Evolutionary conservation across 2,113 vertebrate species (phyloP), one percentile per base, ranked within the genome.

Genomic region (Catharus minimus): DNA sequence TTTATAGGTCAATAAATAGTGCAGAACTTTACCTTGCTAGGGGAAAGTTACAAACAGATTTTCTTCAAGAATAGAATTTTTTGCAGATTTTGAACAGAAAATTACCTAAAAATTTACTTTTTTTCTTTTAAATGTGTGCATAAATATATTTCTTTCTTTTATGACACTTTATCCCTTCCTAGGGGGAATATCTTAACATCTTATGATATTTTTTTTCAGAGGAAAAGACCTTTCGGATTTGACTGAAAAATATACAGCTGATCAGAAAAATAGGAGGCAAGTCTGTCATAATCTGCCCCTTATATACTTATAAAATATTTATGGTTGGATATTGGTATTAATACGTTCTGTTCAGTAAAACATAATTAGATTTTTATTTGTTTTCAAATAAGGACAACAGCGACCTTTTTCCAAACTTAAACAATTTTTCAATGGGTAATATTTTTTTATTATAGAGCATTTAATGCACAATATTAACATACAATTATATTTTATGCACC

Each of bases 241-340:
- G 69, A 83, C 26, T 83, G 86, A 94, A 87, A 72, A 76, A 87
- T 91, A 92, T 67, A 67, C 90, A 78, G 61, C 44, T 74, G 33
- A 65, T 33, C 79, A 91, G 89, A 91, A 95, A 87, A 96, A 95
- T 55, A 95, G 95, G 46, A 97, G 93, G 95, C 49, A 86, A 97
- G 94, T 30, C 83, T 95, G 62, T 55, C 21, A 71, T 52, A 58
- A 58, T 53, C 5, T 57, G 60, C 58, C 24, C 16, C 2, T 55
- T 67, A 44, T 21, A 39, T 7, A 18, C 2, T 53, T 49, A 30
- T 11, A 55, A 73, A 83, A 52, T 41, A 18, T 27, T 83, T 73
- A 9, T 56, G 7, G 9, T 79, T 81, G 3, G 4, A 52, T 81
- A 46, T n/a, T 93, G 36, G 27, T 46, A 53, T 71, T 71, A 87